Percentiles rank a stretch among this genome's conserved stretches.
Evolutionary conservation across 2,888 invertebrate species (phyloP).

Genomic region (Pyrrhosoma nymphula): DNA sequence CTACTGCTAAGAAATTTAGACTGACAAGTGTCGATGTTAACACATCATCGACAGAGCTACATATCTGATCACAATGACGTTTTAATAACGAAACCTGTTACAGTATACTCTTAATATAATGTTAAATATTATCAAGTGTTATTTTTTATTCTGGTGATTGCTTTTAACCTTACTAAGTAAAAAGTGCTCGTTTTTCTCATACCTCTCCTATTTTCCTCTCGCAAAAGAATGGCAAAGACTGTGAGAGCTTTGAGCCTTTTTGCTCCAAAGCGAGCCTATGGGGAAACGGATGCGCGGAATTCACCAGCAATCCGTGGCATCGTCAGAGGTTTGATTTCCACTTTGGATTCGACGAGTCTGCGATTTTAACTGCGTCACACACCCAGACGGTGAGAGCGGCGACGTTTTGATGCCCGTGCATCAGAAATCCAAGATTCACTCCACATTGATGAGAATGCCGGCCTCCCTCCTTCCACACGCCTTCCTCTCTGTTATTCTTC

Average conservation of each 20-base stretch:
- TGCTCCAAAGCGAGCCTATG: not conserved
- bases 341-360: not conserved
- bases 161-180: too few relatives aligned
- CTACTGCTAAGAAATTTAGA: too few relatives aligned
- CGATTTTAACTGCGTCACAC: not conserved
- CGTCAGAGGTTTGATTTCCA: not conserved
- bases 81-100: too few relatives aligned
- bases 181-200: too few relatives aligned
- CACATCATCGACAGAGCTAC: too few relatives aligned
- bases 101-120: too few relatives aligned
- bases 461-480: not conserved
- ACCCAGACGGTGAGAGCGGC: not conserved
- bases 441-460: not conserved
- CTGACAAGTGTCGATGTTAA: too few relatives aligned
- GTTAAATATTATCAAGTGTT: too few relatives aligned
- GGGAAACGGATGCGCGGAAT: not conserved
- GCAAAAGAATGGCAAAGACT: too few relatives aligned
- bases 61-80: too few relatives aligned
- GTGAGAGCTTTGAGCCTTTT: not conserved
- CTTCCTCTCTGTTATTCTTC: not conserved
- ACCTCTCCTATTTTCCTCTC: too few relatives aligned
- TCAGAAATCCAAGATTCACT: constrained; percentile 3
- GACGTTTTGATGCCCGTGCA: not conserved
- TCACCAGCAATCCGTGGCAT: not conserved
- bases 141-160: too few relatives aligned